phyloP scores from a whole-genome alignment of 2,888 invertebrate species.

The Ichneumoninae sp. region DNA sequence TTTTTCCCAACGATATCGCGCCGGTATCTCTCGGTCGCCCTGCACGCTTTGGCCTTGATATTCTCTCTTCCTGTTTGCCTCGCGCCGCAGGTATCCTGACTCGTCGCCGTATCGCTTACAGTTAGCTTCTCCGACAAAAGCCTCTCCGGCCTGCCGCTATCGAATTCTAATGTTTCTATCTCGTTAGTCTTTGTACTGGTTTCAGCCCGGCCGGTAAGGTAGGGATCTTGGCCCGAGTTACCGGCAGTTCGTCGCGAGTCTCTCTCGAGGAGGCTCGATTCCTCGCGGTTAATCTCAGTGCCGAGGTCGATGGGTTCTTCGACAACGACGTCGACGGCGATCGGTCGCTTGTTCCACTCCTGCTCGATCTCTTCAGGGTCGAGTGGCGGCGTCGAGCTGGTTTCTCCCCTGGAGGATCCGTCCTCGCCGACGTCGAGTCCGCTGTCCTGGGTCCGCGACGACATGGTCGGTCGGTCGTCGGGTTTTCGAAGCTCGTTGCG shows the following conservation, averaged over 20 bases:
- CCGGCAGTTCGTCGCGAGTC: neutral
- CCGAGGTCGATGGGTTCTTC: conserved; percentile 24
- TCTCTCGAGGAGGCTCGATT: conserved; percentile 38
- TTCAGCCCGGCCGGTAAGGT: conserved; percentile 4
- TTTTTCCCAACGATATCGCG: conserved; percentile 74
- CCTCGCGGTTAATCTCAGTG: conserved; percentile 7
- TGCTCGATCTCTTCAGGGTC: conserved; percentile 51
- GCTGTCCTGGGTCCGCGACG: conserved; percentile 64
- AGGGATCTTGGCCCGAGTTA: neutral
- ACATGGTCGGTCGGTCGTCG: conserved; percentile 68
- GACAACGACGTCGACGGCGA: neutral
- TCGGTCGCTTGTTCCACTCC: conserved; percentile 38
- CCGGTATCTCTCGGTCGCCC: conserved; percentile 77
- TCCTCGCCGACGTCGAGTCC: conserved; percentile 69
- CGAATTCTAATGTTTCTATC: conserved; percentile 68
- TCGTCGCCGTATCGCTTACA: conserved; percentile 75
- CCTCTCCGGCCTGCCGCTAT: conserved; percentile 71
- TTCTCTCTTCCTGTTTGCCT: conserved; percentile 71
- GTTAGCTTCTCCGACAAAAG: conserved; percentile 69
- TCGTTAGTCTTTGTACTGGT: conserved; percentile 61
- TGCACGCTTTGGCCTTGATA: conserved; percentile 75
- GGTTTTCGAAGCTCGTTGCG: conserved; percentile 73
- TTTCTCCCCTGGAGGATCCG: conserved; percentile 64
- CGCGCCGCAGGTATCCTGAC: conserved; percentile 71
- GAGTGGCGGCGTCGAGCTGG: conserved; percentile 58